Base-by-base conservation (phyloP, 2,113 vertebrate genomes). In the Capreolus pygargus region DNA sequence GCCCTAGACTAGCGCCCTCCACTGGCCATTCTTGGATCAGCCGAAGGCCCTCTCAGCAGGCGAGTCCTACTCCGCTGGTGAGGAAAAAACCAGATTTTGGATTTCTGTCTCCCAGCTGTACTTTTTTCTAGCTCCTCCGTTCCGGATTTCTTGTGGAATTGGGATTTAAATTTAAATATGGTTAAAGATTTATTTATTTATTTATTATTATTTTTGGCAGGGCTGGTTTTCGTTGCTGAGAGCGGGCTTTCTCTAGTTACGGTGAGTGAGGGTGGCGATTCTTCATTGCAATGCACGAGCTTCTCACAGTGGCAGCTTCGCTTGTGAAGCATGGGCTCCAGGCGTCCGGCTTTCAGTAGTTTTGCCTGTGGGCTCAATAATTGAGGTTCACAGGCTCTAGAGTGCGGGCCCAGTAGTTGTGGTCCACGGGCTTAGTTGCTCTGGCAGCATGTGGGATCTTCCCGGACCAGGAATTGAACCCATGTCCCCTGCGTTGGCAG, bases 61-160 rank as follows among this genome's bases (percentile, higher is more conserved):
- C 5, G 25, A 76, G 25, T 28, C 17, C 25, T 25, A 5, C 7
- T 79, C 3, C 8, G 16, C 13, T 1, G 11, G 21, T 1, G 30
- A 91, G 25, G 30, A 6, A 23, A 85, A 85, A 89, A 52, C 6
- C 27, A 15, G 74, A 27, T 45, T 47, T 45, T 3, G 25, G 19
- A 86, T 50, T 83, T 10, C 28, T 25, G 1, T 21, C 14, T 33
- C 28, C 17, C 7, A 84, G 3, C 3, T 61, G 1, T 50, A 21
- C 27, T 28, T 64, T 91, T 23, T 64, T 74, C 81, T 33, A n/a
- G 12, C 33, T 85, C 36, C 10, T 30, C 4, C 19, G 33, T 60
- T 15, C 16, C 36, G 7, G 39, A 5, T 50, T 55, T 58, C n/a
- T 30, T 78, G 33, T 54, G n/a, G 15, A 33, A 23, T 28, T 39